Evolutionary conservation across 2,888 invertebrate species (phyloP).

Genomic region (Lagria hirta): DNA sequence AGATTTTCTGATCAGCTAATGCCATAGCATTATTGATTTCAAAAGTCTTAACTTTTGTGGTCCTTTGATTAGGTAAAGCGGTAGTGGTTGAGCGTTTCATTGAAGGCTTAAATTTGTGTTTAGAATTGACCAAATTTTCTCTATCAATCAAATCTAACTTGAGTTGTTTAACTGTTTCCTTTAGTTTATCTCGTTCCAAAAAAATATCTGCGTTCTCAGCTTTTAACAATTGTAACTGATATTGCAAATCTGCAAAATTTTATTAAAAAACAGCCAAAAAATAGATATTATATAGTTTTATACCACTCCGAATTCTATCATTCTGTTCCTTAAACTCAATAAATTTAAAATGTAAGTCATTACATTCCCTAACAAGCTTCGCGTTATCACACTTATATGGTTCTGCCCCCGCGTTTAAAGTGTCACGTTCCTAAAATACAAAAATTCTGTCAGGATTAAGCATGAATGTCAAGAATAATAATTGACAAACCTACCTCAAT

Average conservation of each 20-base stretch:
- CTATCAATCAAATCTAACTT: constrained; percentile 52
- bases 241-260: constrained; percentile 53
- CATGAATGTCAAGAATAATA: constrained; percentile 7
- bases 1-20: constrained; percentile 49
- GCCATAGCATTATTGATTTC: constrained; percentile 55
- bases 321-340: constrained; percentile 67
- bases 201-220: constrained; percentile 62
- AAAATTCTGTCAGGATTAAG: constrained; percentile 16
- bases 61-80: constrained; percentile 54
- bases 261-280: no score
- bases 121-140: constrained; percentile 40
- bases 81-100: constrained; percentile 30
- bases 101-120: constrained; percentile 10
- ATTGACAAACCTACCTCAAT: constrained; percentile 57
- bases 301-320: constrained; percentile 61
- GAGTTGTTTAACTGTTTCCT: constrained; percentile 63
- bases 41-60: constrained; percentile 55
- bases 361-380: constrained; percentile 73
- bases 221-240: constrained; percentile 57
- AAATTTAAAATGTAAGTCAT: constrained; percentile 68
- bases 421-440: constrained; percentile 64
- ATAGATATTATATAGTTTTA: no score
- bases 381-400: constrained; percentile 82
- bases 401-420: constrained; percentile 70
- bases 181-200: constrained; percentile 54